phyloP scores from a whole-genome alignment of 2,888 invertebrate genomes.

The Crepidodera aurea region DNA sequence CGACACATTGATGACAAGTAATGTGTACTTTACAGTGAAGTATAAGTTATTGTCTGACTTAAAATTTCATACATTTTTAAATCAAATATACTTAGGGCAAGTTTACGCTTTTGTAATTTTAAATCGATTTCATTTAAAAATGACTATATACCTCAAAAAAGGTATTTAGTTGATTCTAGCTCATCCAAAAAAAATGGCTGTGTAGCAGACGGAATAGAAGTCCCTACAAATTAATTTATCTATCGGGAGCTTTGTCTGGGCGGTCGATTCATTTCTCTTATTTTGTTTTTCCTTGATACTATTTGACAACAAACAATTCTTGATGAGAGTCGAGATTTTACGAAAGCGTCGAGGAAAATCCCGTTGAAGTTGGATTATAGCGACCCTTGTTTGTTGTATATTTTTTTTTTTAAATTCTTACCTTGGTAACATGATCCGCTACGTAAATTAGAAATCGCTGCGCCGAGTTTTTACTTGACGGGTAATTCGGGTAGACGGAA shows the following conservation, averaged over 20 bases:
- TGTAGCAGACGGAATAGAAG: background rate
- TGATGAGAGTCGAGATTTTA: conserved; percentile 23
- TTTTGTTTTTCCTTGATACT: conserved; percentile 13
- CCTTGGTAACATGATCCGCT: conserved; percentile 20
- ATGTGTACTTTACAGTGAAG: too few relatives aligned
- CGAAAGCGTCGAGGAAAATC: conserved; percentile 22
- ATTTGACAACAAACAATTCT: conserved; percentile 29
- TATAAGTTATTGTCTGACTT: too few relatives aligned
- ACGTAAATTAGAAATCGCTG: conserved; percentile 22
- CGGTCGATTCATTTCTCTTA: background rate
- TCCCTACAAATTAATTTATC: conserved; percentile 23
- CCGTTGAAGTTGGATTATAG: conserved; percentile 21
- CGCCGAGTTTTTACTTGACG: conserved; percentile 5
- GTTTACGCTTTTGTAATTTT: too few relatives aligned
- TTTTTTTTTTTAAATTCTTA: conserved; percentile 23
- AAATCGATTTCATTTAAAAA: too few relatives aligned
- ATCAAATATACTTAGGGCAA: too few relatives aligned
- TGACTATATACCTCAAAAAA: too few relatives aligned
- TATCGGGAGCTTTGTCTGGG: conserved; percentile 11
- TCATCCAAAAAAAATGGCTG: background rate
- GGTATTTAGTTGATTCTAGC: background rate
- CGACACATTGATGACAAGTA: too few relatives aligned
- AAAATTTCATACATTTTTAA: too few relatives aligned
- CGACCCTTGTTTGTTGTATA: conserved; percentile 16
- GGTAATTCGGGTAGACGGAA: conserved; percentile 12